These are phyloP conservation scores for Mastomys natalensis DNA, from an alignment of 2,113 vertebrate genomes.

Conservation along the genomic window DNA sequence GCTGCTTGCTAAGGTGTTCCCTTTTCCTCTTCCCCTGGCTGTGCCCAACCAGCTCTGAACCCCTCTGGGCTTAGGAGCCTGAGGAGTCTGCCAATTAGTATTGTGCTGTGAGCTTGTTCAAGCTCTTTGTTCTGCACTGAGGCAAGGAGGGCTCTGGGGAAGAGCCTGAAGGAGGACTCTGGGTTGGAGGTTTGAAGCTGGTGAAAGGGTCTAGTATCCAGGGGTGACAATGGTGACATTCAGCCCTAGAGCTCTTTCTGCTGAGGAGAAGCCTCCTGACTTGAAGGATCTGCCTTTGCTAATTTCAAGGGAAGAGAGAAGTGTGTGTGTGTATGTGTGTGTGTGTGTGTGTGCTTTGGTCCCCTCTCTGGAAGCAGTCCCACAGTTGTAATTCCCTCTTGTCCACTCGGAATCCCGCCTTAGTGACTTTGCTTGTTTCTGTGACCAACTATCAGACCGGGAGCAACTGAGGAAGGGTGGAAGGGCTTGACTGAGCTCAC, in stretches of 20 bases:
- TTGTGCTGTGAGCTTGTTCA: slow-evolving; percentile 49
- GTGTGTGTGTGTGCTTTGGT: not conserved
- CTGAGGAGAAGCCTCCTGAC: not conserved
- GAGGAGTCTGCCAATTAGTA: slow-evolving; percentile 70
- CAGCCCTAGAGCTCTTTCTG: slow-evolving; percentile 53
- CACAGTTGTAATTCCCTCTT: not conserved
- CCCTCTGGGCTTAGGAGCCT: slow-evolving; percentile 53
- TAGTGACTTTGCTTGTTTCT: not conserved
- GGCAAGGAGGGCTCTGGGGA: not conserved
- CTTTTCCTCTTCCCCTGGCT: slow-evolving; percentile 46
- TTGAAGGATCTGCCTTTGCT: not conserved
- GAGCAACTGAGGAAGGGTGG: not conserved
- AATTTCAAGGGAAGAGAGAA: not conserved
- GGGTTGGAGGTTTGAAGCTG: slow-evolving; percentile 38
- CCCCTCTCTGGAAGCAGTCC: not conserved
- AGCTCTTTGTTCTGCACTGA: slow-evolving; percentile 58
- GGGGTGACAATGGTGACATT: not conserved
- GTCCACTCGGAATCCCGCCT: not conserved
- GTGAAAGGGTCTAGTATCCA: not conserved
- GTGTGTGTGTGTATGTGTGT: too few relatives aligned
- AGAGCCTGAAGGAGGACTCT: not conserved
- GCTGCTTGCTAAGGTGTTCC: not conserved
- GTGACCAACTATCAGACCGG: too few relatives aligned
- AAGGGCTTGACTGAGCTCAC: not conserved
- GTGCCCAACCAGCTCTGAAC: slow-evolving; percentile 8